A percentile compares a stretch with the other conserved stretches of the same genome.
Evolutionary conservation across 2,797 vertebrate species (phyloP).

Genomic region (Taeniopygia guttata): DNA sequence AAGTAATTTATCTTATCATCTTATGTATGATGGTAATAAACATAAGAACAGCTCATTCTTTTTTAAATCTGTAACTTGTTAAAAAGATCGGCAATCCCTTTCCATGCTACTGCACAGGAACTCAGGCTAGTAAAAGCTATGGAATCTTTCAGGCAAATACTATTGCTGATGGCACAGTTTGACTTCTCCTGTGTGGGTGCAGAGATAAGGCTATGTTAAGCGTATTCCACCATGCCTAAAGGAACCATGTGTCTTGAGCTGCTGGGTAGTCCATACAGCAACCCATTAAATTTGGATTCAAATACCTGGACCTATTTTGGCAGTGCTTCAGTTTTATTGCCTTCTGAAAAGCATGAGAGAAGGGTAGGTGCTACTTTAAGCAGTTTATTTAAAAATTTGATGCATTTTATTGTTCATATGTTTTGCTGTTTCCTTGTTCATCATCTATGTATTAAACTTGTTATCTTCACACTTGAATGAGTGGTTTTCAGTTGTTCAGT

Average conservation of each 20-base stretch:
- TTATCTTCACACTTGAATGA: fast-evolving
- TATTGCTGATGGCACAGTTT: neutral
- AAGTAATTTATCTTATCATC: neutral
- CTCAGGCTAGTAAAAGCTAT: neutral
- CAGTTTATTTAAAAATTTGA: neutral
- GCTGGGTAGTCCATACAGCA: neutral
- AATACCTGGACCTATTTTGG: neutral
- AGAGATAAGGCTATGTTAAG: neutral
- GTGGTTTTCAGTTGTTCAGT: neutral
- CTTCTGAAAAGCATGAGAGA: neutral
- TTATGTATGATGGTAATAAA: neutral
- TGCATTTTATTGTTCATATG: neutral
- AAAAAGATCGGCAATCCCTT: neutral
- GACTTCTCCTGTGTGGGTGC: neutral
- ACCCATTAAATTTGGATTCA: neutral
- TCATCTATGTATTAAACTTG: neutral
- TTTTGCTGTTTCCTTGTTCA: neutral
- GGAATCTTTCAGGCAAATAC: neutral
- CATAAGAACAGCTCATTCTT: neutral
- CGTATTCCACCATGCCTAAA: neutral
- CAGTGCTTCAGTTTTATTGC: neutral
- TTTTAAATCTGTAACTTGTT: neutral
- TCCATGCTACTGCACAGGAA: neutral
- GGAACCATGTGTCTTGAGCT: neutral
- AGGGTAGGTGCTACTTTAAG: neutral